Percentiles rank a stretch among this genome's conserved stretches.
phyloP scores from a whole-genome alignment of 2,888 invertebrate genomes.

The Auanema sp. region DNA sequence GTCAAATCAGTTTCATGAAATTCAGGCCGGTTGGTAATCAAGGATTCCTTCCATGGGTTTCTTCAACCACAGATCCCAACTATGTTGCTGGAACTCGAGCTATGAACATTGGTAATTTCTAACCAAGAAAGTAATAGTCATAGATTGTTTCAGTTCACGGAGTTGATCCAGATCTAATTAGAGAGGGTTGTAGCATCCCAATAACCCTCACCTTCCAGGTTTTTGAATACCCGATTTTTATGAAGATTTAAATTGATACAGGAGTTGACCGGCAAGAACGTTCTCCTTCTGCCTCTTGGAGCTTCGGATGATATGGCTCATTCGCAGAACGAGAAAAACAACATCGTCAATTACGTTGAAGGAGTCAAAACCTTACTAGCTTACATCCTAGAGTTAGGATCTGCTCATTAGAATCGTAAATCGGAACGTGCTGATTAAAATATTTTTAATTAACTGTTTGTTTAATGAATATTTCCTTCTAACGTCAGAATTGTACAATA shows the following conservation, averaged over 20 bases:
- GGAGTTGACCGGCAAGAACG: constrained; percentile 75
- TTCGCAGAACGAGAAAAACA: constrained; percentile 96
- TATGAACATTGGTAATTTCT: constrained; percentile 26
- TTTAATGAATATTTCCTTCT: too few species aligned
- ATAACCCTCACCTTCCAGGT: constrained; percentile 82
- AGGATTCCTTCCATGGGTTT: constrained; percentile 88
- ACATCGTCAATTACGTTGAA: constrained; percentile 66
- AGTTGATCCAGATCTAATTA: constrained; percentile 87
- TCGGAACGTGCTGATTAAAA: too few species aligned
- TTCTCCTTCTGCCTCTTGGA: constrained; percentile 89
- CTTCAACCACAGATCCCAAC: constrained; percentile 87
- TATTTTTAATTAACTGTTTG: too few species aligned
- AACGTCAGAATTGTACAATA: too few species aligned
- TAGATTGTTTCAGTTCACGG: constrained; percentile 74
- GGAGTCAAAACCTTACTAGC: constrained; percentile 60
- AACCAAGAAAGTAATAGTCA: constrained; percentile 1
- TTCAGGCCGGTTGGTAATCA: constrained; percentile 69
- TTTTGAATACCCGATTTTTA: neutral
- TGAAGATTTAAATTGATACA: too few species aligned
- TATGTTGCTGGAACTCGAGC: constrained; percentile 79
- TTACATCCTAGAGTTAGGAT: constrained; percentile 56
- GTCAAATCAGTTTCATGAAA: constrained; percentile 3
- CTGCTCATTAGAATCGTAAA: too few species aligned
- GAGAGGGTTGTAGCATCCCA: constrained; percentile 97
- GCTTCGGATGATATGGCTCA: constrained; percentile 96